Evolutionary conservation across 2,113 vertebrate species (phyloP).

Genomic region (Columba janthina): DNA sequence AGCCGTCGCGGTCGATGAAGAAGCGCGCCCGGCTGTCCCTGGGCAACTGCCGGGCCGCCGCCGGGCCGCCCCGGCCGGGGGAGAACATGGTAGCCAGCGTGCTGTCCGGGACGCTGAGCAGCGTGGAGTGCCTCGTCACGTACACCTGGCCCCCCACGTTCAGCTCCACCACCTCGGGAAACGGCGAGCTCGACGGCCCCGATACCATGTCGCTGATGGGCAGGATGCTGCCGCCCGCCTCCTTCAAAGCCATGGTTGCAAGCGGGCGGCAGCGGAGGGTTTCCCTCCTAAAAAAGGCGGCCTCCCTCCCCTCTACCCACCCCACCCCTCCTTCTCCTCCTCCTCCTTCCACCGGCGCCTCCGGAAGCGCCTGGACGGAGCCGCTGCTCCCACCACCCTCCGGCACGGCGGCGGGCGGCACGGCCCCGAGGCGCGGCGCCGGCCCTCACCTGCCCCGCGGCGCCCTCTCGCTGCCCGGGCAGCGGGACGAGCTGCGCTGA

Average conservation of each 20-base stretch:
- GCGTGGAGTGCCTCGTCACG: slow-evolving; percentile 86
- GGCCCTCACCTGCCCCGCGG: not conserved
- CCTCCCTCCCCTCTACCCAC: not conserved
- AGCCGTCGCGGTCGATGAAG: slow-evolving; percentile 91
- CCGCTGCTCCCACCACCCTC: not conserved
- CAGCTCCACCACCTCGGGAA: slow-evolving; percentile 89
- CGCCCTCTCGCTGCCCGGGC: not conserved
- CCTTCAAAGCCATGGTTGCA: slow-evolving; percentile 86
- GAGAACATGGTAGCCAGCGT: slow-evolving; percentile 84
- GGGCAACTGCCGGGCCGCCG: slow-evolving; percentile 79
- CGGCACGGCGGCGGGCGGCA: not conserved
- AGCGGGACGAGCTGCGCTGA: not conserved
- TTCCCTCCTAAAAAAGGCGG: slow-evolving; percentile 62
- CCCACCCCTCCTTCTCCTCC: not conserved
- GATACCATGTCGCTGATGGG: slow-evolving; percentile 88
- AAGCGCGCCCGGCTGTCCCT: slow-evolving; percentile 88
- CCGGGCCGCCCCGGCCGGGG: slow-evolving; percentile 71
- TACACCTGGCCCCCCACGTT: slow-evolving; percentile 91
- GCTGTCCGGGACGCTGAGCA: slow-evolving; percentile 88
- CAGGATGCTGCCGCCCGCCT: slow-evolving; percentile 80
- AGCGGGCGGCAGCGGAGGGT: slow-evolving; percentile 40
- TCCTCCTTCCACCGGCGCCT: not conserved
- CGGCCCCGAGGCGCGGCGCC: not conserved
- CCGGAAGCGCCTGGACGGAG: slow-evolving; percentile 13
- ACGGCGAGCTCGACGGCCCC: slow-evolving; percentile 75